Percentiles rank a stretch among this genome's conserved stretches.
Conservation (phyloP, 2,888 invertebrate genomes). For the Drosophila nr. fundita region DNA sequence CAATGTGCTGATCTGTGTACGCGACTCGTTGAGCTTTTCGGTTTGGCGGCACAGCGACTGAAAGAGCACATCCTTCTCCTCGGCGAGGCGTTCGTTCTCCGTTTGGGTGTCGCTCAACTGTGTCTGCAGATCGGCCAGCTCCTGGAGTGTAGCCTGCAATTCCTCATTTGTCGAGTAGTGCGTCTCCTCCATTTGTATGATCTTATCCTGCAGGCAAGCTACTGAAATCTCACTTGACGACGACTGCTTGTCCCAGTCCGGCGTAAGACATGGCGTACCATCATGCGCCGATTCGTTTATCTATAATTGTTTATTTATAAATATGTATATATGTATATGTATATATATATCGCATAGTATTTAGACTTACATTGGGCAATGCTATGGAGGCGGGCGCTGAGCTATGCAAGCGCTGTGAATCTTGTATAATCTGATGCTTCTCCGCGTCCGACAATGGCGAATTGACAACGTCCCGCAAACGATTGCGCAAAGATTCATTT, state of each 20-base stretch:
- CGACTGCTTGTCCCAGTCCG: slow-evolving; percentile 97
- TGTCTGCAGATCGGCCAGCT: slow-evolving; percentile 94
- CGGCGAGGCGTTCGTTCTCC: slow-evolving; percentile 94
- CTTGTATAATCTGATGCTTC: slow-evolving; percentile 92
- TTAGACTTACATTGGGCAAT: slow-evolving; percentile 83
- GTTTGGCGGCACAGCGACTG: slow-evolving; percentile 96
- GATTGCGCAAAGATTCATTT: slow-evolving; percentile 90
- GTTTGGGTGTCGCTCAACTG: slow-evolving; percentile 94
- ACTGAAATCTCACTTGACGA: slow-evolving; percentile 96
- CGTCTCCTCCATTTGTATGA: slow-evolving; percentile 87
- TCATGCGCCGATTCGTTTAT: slow-evolving; percentile 62
- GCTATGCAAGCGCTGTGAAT: slow-evolving; percentile 89
- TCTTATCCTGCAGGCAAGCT: slow-evolving; percentile 96
- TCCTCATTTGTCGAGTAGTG: slow-evolving; percentile 94
- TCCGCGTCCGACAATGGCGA: slow-evolving; percentile 93
- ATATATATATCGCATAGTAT: neutral
- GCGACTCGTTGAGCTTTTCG: slow-evolving; percentile 94
- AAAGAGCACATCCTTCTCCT: slow-evolving; percentile 95
- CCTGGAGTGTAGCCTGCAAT: slow-evolving; percentile 96
- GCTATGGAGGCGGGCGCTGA: slow-evolving; percentile 91
- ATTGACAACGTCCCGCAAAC: slow-evolving; percentile 91
- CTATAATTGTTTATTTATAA: slow-evolving; percentile 22
- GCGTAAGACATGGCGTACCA: slow-evolving; percentile 90
- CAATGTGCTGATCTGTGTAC: slow-evolving; percentile 92
- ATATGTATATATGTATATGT: neutral